Conservation (phyloP, 2,113 vertebrate species). For the Vulpes ferrilata region DNA sequence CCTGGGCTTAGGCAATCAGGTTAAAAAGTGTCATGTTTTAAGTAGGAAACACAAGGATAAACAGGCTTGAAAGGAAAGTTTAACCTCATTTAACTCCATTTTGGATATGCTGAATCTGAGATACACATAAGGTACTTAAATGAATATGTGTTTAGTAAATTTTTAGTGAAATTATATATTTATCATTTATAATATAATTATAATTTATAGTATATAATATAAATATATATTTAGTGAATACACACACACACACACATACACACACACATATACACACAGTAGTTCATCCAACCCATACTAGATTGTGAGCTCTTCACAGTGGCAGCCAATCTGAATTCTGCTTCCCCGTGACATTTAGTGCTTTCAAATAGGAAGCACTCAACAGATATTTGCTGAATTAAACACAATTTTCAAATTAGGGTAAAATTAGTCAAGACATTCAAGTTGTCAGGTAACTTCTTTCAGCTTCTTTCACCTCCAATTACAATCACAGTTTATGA, state of each 20-base stretch:
- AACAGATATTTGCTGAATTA: background rate
- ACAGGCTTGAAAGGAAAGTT: background rate
- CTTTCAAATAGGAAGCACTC: background rate
- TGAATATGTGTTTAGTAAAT: background rate
- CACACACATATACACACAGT: too few species aligned
- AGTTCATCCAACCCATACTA: background rate
- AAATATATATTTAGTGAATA: too few species aligned
- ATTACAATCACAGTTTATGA: background rate
- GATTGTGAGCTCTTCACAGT: background rate
- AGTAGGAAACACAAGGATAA: background rate
- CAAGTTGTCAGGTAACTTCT: background rate
- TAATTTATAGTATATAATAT: too few species aligned
- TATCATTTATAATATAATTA: too few species aligned
- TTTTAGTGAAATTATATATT: background rate
- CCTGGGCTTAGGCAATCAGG: background rate
- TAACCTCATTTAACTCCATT: background rate
- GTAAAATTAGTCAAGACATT: background rate
- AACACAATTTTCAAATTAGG: background rate
- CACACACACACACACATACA: too few species aligned
- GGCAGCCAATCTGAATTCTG: background rate
- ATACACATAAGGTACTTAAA: background rate
- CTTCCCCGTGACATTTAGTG: background rate
- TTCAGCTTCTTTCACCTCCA: background rate
- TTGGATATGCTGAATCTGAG: background rate
- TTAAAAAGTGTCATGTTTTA: background rate